phyloP scores from a whole-genome alignment of 2,113 vertebrate species.

The Chamaetylas fuelleborni region DNA sequence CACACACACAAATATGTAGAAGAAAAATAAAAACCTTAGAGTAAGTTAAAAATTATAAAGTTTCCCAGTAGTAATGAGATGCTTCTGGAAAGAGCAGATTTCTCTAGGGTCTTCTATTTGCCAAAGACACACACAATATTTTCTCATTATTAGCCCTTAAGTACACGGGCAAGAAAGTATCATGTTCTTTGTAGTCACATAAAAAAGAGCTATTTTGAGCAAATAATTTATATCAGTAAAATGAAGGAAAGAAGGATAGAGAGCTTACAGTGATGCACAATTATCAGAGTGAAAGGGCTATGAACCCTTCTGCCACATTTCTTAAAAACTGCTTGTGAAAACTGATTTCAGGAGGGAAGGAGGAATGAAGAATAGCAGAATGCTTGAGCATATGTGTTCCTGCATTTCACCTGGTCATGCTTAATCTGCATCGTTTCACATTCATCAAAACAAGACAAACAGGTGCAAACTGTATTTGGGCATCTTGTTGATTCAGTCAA shows the following conservation, averaged over 20 bases:
- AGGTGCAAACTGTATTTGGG: conserved; percentile 7
- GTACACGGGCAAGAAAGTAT: conserved; percentile 34
- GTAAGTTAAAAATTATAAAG: conserved; percentile 60
- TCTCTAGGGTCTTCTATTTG: conserved; percentile 67
- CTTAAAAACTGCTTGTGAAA: conserved; percentile 9
- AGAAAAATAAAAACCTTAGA: conserved; percentile 36
- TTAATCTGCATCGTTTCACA: background rate
- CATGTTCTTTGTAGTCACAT: conserved; percentile 38
- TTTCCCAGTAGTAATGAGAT: conserved; percentile 62
- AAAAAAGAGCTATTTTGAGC: conserved; percentile 53
- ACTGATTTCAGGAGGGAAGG: conserved; percentile 14
- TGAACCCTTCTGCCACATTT: conserved; percentile 21
- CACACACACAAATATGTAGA: background rate
- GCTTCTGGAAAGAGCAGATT: conserved; percentile 62
- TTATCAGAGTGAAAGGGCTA: conserved; percentile 31
- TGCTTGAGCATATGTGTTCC: background rate
- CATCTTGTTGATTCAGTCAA: background rate
- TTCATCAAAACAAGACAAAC: conserved; percentile 23
- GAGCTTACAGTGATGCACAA: conserved; percentile 20
- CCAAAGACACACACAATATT: conserved; percentile 70
- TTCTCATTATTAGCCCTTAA: conserved; percentile 74
- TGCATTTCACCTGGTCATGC: background rate
- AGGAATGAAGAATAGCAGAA: background rate
- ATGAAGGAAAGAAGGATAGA: conserved; percentile 13
- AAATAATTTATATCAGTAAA: conserved; percentile 56